Base-by-base conservation (phyloP, 2,113 vertebrate genomes). In the Bolborhynchus lineola region DNA sequence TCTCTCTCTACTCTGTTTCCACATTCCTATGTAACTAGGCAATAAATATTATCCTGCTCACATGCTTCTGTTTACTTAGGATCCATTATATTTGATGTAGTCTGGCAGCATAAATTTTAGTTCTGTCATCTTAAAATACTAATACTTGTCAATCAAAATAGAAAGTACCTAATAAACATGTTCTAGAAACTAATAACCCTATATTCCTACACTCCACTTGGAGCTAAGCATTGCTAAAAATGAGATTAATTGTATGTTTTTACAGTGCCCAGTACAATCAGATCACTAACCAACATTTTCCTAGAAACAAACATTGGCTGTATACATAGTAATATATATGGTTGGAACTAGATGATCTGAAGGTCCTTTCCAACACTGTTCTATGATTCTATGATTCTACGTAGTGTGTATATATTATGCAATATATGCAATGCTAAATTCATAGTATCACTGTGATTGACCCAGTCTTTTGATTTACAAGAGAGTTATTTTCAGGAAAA, bases 141-240 rank as follows among this genome's bases (percentile, higher is more conserved):
- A 98, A 98, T 97, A 97, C 97, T 97, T 98, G 98, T 98, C 98
- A 99, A 98, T 99, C 98, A 98, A 98, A 97, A 97, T 77, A 95
- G 87, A 94, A 96, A 97, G 96, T 93, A 83, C 95, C 94, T 97
- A 97, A 97, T 98, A 97, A 98, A 98, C 98, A 92, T 83, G 97
- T 97, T 97, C 97, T 97, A 98, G 97, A 98, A 97, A 98, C 98
- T 97, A 98, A 98, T 97, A 96, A 93, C 96, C 94, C 87, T 97
- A 96, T 97, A 96, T 98, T 98, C 98, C 98, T 98, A 89, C 97
- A 98, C 97, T 92, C 94, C 97, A 94, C 98, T 98, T 98, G 98
- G 97, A 98, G 98, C 98, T 97, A 96, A 97, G 91, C 96, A 97
- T 97, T 97, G 90, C 95, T 95, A 94, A 97, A 95, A 97, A 97